A percentile compares a stretch with the other conserved stretches of the same genome.
Evolutionary conservation across 2,888 invertebrate genomes (phyloP).

Genomic region (Eupithecia abbreviata): DNA sequence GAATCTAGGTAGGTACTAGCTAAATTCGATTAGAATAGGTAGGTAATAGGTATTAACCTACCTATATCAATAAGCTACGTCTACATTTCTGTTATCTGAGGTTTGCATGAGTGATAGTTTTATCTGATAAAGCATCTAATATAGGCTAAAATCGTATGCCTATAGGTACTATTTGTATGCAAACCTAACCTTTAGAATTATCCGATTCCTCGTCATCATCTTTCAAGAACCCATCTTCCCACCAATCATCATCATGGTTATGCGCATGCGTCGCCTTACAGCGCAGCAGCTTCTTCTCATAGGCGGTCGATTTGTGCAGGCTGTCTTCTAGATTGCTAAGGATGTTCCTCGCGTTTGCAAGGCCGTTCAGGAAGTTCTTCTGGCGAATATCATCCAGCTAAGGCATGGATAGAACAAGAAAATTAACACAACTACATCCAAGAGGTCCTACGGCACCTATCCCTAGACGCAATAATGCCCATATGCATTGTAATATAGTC

Average conservation of each 20-base stretch:
- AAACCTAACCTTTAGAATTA: conserved; percentile 24
- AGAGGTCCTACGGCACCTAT: background rate
- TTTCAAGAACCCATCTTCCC: conserved; percentile 54
- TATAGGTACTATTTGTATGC: background rate
- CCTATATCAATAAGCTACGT: too few relatives aligned
- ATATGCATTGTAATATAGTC: too few relatives aligned
- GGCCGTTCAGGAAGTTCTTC: conserved; percentile 61
- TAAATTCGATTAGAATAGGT: too few relatives aligned
- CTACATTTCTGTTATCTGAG: too few relatives aligned
- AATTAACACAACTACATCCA: background rate
- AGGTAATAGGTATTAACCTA: too few relatives aligned
- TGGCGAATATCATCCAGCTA: conserved; percentile 44
- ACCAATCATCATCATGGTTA: conserved; percentile 58
- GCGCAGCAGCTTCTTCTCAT: conserved; percentile 61
- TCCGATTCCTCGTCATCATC: conserved; percentile 47
- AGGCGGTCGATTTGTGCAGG: conserved; percentile 62
- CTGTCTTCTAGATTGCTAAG: conserved; percentile 64
- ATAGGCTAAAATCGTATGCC: too few relatives aligned
- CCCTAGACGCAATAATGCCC: too few relatives aligned
- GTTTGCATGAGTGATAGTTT: too few relatives aligned
- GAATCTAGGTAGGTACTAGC: too few relatives aligned
- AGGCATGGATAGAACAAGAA: background rate
- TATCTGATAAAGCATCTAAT: too few relatives aligned
- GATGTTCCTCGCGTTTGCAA: conserved; percentile 65
- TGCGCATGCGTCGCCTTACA: conserved; percentile 65